Conservation (phyloP, 2,888 invertebrate genomes). For the Tenodera sinensis region DNA sequence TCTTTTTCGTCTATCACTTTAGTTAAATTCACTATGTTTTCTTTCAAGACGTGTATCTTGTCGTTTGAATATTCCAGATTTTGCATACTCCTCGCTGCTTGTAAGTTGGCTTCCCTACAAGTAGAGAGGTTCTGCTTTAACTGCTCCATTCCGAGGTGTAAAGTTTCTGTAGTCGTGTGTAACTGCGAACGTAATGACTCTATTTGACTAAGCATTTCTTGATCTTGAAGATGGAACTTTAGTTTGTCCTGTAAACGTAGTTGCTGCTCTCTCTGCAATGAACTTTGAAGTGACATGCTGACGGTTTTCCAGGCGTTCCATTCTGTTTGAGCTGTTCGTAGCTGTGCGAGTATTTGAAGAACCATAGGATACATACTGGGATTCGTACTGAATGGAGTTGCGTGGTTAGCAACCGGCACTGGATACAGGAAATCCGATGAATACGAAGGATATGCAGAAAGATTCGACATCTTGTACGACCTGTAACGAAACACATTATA, state of each 20-base stretch:
- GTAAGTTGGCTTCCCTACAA: neutral
- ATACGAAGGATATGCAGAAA: neutral
- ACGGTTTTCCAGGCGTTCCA: neutral
- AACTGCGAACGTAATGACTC: neutral
- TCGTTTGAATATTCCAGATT: neutral
- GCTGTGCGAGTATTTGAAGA: neutral
- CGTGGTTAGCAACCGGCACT: neutral
- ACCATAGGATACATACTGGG: neutral
- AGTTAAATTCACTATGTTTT: neutral
- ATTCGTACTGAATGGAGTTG: neutral
- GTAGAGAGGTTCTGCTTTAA: neutral
- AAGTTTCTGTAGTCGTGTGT: neutral
- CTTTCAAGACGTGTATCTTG: neutral
- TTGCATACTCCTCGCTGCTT: neutral
- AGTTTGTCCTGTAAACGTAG: neutral
- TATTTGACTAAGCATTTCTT: neutral
- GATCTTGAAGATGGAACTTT: neutral
- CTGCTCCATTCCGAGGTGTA: neutral
- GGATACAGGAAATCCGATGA: neutral
- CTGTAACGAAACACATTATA: neutral
- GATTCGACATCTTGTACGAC: neutral
- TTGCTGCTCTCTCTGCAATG: neutral
- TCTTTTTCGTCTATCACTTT: neutral
- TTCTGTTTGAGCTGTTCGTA: neutral
- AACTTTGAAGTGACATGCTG: neutral